A percentile compares a stretch with the other conserved stretches of the same genome.
Conservation (phyloP, 2,113 vertebrate species). For the Pollachius pollachius region DNA sequence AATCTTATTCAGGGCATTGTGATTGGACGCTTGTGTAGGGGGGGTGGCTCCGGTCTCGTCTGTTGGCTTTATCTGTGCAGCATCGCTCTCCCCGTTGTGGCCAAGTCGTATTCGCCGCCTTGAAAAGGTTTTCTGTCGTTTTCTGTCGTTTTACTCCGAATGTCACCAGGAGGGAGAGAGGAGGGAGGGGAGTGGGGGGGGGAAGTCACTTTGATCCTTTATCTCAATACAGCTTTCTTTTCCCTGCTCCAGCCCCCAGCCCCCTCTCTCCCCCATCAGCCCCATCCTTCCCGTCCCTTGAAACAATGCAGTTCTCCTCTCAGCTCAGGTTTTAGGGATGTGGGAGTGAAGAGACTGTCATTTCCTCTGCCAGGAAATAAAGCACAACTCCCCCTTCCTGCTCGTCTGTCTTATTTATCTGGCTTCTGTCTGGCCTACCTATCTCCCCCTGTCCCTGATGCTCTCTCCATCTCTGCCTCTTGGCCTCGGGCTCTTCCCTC, state of each 20-base stretch:
- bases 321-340: conserved; percentile 24
- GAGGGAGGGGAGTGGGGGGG: too few relatives aligned
- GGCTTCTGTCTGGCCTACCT: conserved; percentile 27
- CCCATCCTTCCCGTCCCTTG: conserved; percentile 31
- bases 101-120: too few relatives aligned
- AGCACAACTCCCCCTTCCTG: conserved; percentile 31
- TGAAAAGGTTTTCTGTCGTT: too few relatives aligned
- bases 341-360: conserved; percentile 39
- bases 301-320: conserved; percentile 46
- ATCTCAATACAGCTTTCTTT: too few relatives aligned
- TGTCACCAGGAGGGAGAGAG: too few relatives aligned
- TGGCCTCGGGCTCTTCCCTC: conserved; percentile 18
- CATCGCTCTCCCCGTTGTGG: too few relatives aligned
- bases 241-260: background rate
- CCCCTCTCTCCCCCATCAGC: conserved; percentile 9
- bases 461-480: conserved; percentile 27
- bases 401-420: conserved; percentile 50
- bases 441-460: conserved; percentile 14
- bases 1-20: conserved; percentile 53
- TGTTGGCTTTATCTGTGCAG: too few relatives aligned
- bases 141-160: too few relatives aligned
- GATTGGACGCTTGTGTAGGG: conserved; percentile 52
- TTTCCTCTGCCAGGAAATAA: conserved; percentile 47
- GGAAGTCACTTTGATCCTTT: too few relatives aligned
- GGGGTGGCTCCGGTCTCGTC: conserved; percentile 8